Conservation (phyloP, 2,797 vertebrate genomes). For the Chelonia mydas region DNA sequence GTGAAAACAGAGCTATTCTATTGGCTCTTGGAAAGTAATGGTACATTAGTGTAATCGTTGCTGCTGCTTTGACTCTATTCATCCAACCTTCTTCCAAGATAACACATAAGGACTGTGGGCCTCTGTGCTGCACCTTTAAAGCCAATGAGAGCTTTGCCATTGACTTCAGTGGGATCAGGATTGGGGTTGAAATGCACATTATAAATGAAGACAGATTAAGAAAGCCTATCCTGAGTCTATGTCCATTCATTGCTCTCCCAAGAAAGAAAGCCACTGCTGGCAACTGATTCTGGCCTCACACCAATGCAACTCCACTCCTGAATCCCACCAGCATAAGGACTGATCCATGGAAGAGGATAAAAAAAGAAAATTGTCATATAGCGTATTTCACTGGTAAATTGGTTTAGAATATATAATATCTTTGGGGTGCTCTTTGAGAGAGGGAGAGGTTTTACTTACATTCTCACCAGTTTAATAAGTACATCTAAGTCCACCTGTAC, state of each 20-base stretch:
- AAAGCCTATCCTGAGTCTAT: not conserved
- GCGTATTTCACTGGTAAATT: not conserved
- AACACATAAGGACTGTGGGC: not conserved
- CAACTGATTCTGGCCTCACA: not conserved
- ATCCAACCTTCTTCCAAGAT: not conserved
- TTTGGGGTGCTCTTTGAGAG: not conserved
- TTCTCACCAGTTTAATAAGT: conserved; percentile 18
- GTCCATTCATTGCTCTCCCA: not conserved
- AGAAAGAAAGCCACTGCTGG: not conserved
- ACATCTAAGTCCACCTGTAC: not conserved
- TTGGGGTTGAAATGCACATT: not conserved
- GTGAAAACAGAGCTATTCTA: not conserved
- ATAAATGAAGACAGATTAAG: not conserved
- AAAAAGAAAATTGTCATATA: not conserved
- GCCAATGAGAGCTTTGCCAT: not conserved
- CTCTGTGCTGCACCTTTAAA: not conserved
- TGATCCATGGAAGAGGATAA: not conserved
- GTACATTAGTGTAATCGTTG: not conserved
- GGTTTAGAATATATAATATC: not conserved
- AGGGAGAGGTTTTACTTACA: not conserved
- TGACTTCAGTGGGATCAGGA: not conserved
- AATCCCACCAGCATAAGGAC: not conserved
- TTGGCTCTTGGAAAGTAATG: not conserved
- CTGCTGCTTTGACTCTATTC: not conserved
- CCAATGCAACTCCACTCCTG: not conserved